A percentile compares a stretch with the other conserved stretches of the same genome.
These are phyloP conservation scores for Glyptemys insculpta DNA, from an alignment of 2,797 vertebrate species.

Conservation along the genomic window DNA sequence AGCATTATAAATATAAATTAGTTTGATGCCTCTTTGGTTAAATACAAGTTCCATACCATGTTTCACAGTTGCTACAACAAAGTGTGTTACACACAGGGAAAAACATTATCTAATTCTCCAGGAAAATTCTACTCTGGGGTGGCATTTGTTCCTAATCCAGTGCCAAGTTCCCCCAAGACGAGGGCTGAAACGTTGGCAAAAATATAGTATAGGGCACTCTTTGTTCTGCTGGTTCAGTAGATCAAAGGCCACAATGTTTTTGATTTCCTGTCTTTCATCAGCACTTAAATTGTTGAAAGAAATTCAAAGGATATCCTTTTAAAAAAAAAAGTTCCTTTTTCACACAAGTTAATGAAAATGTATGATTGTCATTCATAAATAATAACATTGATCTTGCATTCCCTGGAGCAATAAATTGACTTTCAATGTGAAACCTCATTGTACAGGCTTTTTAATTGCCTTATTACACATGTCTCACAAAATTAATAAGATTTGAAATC, in stretches of 20 bases:
- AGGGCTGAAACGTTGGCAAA: neutral
- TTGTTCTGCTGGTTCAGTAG: neutral
- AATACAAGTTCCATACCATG: neutral
- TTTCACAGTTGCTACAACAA: neutral
- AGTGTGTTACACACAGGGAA: neutral
- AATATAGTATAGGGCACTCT: neutral
- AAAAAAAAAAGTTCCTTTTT: neutral
- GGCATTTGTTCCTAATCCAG: neutral
- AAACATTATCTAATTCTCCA: neutral
- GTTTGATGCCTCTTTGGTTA: neutral
- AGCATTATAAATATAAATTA: neutral
- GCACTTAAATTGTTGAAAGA: neutral
- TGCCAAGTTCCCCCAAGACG: neutral
- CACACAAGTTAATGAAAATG: constrained; percentile 45
- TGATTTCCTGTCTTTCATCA: neutral
- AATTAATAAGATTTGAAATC: constrained; percentile 15
- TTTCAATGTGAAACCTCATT: neutral
- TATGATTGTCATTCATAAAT: constrained; percentile 34
- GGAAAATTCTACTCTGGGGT: neutral
- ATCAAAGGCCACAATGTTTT: neutral
- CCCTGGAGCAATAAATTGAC: constrained; percentile 38
- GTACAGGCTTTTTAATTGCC: constrained; percentile 12
- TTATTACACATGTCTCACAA: neutral
- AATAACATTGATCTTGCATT: constrained; percentile 20
- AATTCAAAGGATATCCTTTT: constrained; percentile 37